Base-by-base conservation (phyloP, 2,113 vertebrate species). In the Eira barbara region DNA sequence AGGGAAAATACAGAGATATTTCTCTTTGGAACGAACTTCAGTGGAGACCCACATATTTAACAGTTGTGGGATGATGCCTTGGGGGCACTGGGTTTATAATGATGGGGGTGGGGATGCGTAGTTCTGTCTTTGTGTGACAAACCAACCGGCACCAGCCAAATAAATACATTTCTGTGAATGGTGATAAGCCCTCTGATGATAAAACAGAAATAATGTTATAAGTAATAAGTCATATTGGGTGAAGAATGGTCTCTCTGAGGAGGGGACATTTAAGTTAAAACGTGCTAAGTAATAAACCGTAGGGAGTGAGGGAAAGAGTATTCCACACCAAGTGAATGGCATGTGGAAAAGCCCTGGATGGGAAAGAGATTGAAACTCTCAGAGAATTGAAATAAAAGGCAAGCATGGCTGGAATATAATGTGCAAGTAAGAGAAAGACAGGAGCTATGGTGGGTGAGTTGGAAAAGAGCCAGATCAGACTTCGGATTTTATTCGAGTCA, bases 21-120 rank as follows among this genome's bases (percentile, higher is more conserved):
- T 97, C 15, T 10, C 45, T 92, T 89, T 95, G 63, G 80, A 92
- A 86, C 36, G 63, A 93, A 55, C 27, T 82, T 95, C 39, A 42
- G 6, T 84, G 52, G 34, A 79, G 39, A 95, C 13, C 25, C 13
- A 84, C 3, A 57, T 86, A 69, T 36, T 82, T 87, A 95, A 61
- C 15, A 88, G 34, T 59, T 91, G 42, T 67, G 49, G 87, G n/a
- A 47, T 29, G 71, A 93, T 79, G 47, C 57, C 36, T 7, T 36
- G 25, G 31, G 47, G 36, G 13, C 42, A 76, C 9, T 57, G 39
- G 34, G 14, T 87, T 94, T 59, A 29, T 31, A 89, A 15, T 49
- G 25, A 61, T 6, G 5, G 57, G 3, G 31, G 10, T 1, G 4
- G 25, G 2, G 25, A 78, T 7, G 17, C 2, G 10, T 3, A 14